Conservation (phyloP, 2,888 invertebrate species). For the Rhodophaea formosa region DNA sequence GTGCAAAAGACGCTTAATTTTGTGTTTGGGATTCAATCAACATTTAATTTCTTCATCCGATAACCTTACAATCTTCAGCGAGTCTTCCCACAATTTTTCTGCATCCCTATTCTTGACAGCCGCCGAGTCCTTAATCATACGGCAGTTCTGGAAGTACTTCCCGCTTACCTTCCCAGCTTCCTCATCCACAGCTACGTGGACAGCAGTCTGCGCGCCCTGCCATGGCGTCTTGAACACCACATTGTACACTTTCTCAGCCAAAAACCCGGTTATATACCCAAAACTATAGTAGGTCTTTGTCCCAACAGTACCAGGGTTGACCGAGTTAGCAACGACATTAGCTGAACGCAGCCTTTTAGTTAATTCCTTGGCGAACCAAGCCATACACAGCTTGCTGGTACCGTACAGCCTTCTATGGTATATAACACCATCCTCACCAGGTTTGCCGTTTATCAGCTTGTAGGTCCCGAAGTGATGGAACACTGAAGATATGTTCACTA, state of each 20-base stretch:
- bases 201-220: constrained; percentile 25
- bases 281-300: constrained; percentile 83
- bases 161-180: constrained; percentile 32
- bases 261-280: constrained; percentile 62
- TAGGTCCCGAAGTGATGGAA: constrained; percentile 70
- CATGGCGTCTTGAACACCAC: constrained; percentile 11
- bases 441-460: not conserved
- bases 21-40: not conserved
- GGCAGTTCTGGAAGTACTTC: constrained; percentile 14
- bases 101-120: not conserved
- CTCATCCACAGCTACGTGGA: constrained; percentile 31
- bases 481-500: constrained; percentile 88
- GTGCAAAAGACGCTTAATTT: no score
- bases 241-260: constrained; percentile 73
- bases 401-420: constrained; percentile 60
- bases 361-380: constrained; percentile 85
- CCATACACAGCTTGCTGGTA: constrained; percentile 84
- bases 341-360: constrained; percentile 80
- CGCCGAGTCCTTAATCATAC: not conserved
- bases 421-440: not conserved
- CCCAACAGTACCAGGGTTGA: constrained; percentile 92
- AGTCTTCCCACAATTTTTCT: constrained; percentile 15
- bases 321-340: constrained; percentile 87
- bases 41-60: not conserved
- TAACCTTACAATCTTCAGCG: constrained; percentile 11